phyloP scores from a whole-genome alignment of 2,797 vertebrate genomes.

The Centropyge bicolor region DNA sequence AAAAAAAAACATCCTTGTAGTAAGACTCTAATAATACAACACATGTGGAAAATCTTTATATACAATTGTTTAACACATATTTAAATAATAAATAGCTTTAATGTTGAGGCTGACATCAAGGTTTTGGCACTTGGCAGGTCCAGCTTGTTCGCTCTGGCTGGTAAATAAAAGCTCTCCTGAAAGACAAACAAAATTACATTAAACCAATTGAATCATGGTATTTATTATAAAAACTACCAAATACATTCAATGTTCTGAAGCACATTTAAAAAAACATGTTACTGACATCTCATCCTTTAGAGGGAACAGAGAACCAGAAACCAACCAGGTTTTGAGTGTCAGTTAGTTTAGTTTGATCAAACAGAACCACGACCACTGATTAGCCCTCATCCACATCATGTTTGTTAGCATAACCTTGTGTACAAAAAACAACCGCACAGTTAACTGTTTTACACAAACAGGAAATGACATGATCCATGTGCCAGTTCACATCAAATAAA shows the following conservation, averaged over 20 bases:
- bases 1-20: background rate
- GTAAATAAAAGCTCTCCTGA: constrained; percentile 84
- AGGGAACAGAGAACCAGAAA: background rate
- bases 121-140: constrained; percentile 83
- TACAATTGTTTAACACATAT: constrained; percentile 65
- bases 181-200: constrained; percentile 56
- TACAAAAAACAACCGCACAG: background rate
- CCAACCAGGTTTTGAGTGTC: background rate
- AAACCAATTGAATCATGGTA: background rate
- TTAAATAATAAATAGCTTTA: constrained; percentile 78
- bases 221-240: background rate
- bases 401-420: background rate
- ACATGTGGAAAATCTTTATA: constrained; percentile 53
- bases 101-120: constrained; percentile 46
- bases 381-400: background rate
- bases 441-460: background rate
- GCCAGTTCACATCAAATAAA: background rate
- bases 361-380: background rate
- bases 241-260: background rate
- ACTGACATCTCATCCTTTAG: background rate
- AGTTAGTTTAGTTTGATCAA: background rate
- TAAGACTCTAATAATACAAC: constrained; percentile 18
- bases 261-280: background rate
- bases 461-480: background rate
- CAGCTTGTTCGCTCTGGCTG: constrained; percentile 77